Percentiles rank a stretch among this genome's conserved stretches.
These are phyloP conservation scores for Heteromormyrus szaboi DNA, from an alignment of 2,797 vertebrate genomes.

Conservation along the genomic window DNA sequence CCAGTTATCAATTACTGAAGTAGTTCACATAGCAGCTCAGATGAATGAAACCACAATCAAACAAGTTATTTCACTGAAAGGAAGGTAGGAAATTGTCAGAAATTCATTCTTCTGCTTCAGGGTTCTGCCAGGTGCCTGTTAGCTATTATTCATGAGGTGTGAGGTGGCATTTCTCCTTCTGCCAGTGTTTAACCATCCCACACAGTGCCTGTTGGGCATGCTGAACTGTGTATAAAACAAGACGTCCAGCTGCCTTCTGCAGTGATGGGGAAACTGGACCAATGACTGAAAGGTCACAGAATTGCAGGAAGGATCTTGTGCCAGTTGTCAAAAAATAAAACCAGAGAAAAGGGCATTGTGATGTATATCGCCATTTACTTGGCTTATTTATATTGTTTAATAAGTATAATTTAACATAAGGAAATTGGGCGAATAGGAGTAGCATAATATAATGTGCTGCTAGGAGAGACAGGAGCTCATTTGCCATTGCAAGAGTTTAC, in stretches of 20 bases:
- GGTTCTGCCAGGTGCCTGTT: background rate
- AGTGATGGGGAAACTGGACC: background rate
- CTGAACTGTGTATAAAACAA: background rate
- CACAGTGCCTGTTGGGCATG: background rate
- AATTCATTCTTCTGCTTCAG: background rate
- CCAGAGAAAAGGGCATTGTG: background rate
- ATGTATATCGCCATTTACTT: background rate
- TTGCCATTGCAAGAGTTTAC: constrained; percentile 41
- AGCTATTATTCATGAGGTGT: background rate
- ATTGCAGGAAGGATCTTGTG: background rate
- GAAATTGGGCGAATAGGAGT: background rate
- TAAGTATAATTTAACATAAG: background rate
- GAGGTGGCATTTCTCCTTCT: background rate
- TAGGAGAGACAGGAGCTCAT: background rate
- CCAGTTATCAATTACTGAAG: constrained; percentile 17
- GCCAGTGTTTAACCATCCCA: background rate
- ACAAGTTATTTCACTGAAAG: background rate
- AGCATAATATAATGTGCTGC: background rate
- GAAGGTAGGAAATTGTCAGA: background rate
- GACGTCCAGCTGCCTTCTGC: background rate
- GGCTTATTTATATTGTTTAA: background rate
- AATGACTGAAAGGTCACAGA: background rate
- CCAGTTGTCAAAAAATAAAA: background rate
- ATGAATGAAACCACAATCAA: background rate
- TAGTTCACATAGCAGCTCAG: background rate